Base-by-base conservation (phyloP, 1,140 invertebrate species). In the Tetraneura akinire region DNA sequence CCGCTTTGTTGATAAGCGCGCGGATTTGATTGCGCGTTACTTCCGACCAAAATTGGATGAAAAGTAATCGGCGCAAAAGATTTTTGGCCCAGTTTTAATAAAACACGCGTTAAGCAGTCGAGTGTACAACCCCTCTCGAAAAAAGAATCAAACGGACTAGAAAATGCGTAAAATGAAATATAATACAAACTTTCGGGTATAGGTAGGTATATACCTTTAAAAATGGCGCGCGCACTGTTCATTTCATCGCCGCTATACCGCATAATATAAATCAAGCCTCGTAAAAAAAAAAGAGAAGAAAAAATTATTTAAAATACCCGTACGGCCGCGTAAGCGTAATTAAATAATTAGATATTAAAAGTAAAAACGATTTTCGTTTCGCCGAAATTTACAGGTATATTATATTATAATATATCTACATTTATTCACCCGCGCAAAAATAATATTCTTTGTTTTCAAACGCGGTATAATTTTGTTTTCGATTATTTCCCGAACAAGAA, bases 71-170 rank as follows among this genome's bases (percentile, higher is more conserved):
- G 74, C 62, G 53, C 55, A 78, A 78, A 78, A 57, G 74, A 57
- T 60, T 78, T 78, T 78, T 60, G 74, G 74, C 74, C 51, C 53
- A 57, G 74, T 78, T 78, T 78, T 78, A 78, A 78, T 78, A 60
- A 53, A 42, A 78, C 53, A 29, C 74, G 37, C 55, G 74, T 78
- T 60, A 60, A 78, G 53, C 74, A 78, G 32, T 37, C 37, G 37
- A 45, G 32, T 60, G 74, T 60, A 78, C 74, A 78, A 62, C 74
- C 53, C 71, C 51, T 76, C 53, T 76, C 29, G 71, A 57, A 76
- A 57, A 74, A 76, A 57, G 37, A 76, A 57, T 55, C 51, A 76
- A 76, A 76, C 71, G 49, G 49, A 76, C 71, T 76, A 76, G 71
- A 76, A 76, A 76, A 76, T 57, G 32, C 51, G 51, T 16, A 21